Conservation (phyloP, 2,797 vertebrate species). For the Eulemur rubriventer region DNA sequence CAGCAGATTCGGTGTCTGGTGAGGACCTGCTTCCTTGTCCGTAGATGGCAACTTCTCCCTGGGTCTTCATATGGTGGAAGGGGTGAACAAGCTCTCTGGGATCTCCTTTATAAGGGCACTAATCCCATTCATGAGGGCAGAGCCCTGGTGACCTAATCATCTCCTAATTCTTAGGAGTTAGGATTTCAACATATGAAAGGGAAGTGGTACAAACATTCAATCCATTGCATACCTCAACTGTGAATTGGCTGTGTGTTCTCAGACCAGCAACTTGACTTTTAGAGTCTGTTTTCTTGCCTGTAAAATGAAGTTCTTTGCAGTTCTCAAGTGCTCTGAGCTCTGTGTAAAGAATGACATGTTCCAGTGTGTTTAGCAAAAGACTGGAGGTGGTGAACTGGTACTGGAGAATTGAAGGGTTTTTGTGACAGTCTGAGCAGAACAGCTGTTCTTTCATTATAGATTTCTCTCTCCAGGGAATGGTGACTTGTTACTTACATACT, state of each 20-base stretch:
- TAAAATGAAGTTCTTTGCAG: slow-evolving; percentile 43
- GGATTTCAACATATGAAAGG: neutral
- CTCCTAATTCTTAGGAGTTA: neutral
- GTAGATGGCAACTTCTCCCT: neutral
- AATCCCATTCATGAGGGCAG: neutral
- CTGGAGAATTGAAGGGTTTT: slow-evolving; percentile 34
- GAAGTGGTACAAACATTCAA: neutral
- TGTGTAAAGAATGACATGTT: slow-evolving; percentile 59
- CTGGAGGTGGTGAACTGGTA: slow-evolving; percentile 49
- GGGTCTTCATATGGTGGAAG: neutral
- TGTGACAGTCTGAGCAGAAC: slow-evolving; percentile 50
- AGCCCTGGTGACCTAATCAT: neutral
- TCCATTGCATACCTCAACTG: neutral
- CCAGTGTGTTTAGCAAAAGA: slow-evolving; percentile 51
- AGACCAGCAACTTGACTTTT: neutral
- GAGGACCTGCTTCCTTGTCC: neutral
- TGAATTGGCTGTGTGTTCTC: neutral
- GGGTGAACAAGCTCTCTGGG: neutral
- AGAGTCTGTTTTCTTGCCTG: slow-evolving; percentile 27
- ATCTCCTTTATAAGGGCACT: neutral
- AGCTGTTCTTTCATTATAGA: slow-evolving; percentile 42
- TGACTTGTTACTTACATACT: neutral
- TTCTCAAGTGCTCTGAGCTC: slow-evolving; percentile 41
- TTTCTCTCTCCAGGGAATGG: slow-evolving; percentile 18
- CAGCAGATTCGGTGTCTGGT: neutral